Evolutionary conservation across 2,888 invertebrate species (phyloP), one percentile per base, ranked within the genome.

Genomic region (Mesodorylaimus sp.): DNA sequence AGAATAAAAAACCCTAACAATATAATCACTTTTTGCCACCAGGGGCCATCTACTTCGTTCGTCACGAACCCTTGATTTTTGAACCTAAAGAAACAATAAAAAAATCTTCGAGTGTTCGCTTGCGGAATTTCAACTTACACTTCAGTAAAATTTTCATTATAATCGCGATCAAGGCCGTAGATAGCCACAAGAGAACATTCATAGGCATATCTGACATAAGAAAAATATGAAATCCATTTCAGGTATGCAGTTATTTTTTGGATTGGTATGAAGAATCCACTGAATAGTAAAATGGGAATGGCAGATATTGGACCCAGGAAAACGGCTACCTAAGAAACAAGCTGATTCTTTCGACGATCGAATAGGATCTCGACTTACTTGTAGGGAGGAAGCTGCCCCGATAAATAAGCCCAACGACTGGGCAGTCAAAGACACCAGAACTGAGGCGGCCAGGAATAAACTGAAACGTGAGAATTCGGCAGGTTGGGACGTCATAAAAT

Each of bases 401-500:
- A 91, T 86, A 52, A 91, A 76, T 26, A 91, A 74, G 1, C 89
- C 91, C 44, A 88, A 74, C 39, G 87, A 86, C 69, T 91, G 91
- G 2, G 88, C 83, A 41, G 89, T 88, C 49, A 91, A 72, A 2
- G 88, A 84, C 27, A 86, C 85, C 47, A 87, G 76, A 53, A 86
- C 81, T 60, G 87, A 85, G 16, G 88, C 80, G 1, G 78, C 75
- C 55, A 88, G 73, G 60, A 83, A 81, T 80, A 84, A 81, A 37
- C 79, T 71, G 63, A 84, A 82, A 48, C 91, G 77, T 52, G 79
- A 76, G 48, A 79, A 74, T 63, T 89, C 86, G 71, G 82, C 77
- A n/a, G 89, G 91, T 68, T 93, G 91, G 7, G 84, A 81, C 26
- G 91, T 89, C 78, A 91, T 81, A 71, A 86, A 87, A 72, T 91